These are phyloP conservation scores for Bufo bufo DNA, from an alignment of 2,113 vertebrate species.

Conservation along the genomic window DNA sequence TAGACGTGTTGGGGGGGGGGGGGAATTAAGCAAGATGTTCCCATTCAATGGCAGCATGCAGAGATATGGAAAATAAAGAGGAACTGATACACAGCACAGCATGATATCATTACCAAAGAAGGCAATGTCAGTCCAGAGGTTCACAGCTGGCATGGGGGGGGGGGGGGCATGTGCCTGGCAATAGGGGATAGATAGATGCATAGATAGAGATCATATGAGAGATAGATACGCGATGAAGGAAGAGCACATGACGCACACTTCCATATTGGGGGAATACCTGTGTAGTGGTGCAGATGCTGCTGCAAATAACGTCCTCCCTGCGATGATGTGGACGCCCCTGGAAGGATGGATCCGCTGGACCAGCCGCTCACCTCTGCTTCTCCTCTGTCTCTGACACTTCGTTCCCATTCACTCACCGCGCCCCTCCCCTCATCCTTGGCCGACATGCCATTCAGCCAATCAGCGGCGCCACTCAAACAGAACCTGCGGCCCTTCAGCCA, in stretches of 20 bases:
- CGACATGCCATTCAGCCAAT: neutral
- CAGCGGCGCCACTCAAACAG: neutral
- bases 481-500: neutral
- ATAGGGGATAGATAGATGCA: neutral
- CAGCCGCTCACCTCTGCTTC: conserved; percentile 17
- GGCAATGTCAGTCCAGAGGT: no score
- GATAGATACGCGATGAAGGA: no score
- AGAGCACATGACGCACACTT: no score
- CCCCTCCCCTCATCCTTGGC: neutral
- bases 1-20: neutral
- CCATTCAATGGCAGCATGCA: no score
- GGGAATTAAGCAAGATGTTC: no score
- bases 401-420: conserved; percentile 17
- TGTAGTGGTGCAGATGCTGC: neutral
- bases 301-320: neutral
- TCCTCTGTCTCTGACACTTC: conserved; percentile 13
- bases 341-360: neutral
- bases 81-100: no score
- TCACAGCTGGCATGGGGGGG: no score
- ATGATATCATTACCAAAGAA: no score
- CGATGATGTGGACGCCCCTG: neutral
- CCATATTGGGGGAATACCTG: neutral
- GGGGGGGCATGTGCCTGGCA: no score
- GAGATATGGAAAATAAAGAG: no score
- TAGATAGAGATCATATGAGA: neutral